Conservation (phyloP, 1,140 invertebrate species). For the Coptotermes formosanus region DNA sequence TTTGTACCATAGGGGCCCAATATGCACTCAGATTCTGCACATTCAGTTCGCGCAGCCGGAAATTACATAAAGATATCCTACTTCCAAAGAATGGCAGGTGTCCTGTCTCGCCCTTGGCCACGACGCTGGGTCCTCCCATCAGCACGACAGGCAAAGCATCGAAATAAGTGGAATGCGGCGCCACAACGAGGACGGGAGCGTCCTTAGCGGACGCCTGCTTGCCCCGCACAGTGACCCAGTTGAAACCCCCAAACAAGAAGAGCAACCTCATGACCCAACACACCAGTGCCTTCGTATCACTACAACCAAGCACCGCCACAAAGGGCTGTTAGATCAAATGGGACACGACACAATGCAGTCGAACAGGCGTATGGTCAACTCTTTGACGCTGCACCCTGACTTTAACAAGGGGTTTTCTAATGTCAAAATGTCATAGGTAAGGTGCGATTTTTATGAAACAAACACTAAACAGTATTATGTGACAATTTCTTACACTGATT, state of each 20-base stretch:
- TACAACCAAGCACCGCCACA: conserved; percentile 2
- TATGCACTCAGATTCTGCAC: too few species aligned
- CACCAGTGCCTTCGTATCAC: background rate
- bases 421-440: too few species aligned
- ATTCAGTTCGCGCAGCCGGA: too few species aligned
- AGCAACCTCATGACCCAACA: background rate
- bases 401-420: too few species aligned
- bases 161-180: conserved; percentile 89
- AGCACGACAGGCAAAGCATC: conserved; percentile 81
- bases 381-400: too few species aligned
- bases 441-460: too few species aligned
- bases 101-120: conserved; percentile 80
- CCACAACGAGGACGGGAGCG: conserved; percentile 82
- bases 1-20: too few species aligned
- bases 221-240: conserved; percentile 69
- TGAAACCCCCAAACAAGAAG: conserved; percentile 60
- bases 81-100: conserved; percentile 84
- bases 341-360: background rate
- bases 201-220: conserved; percentile 62
- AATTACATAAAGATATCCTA: conserved; percentile 51
- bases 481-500: too few species aligned
- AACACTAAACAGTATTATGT: too few species aligned
- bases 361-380: background rate
- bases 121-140: conserved; percentile 79
- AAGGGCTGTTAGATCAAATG: too few species aligned